Evolutionary conservation across 1,140 invertebrate genomes (phyloP).

Genomic region (Hycleus phaleratus): DNA sequence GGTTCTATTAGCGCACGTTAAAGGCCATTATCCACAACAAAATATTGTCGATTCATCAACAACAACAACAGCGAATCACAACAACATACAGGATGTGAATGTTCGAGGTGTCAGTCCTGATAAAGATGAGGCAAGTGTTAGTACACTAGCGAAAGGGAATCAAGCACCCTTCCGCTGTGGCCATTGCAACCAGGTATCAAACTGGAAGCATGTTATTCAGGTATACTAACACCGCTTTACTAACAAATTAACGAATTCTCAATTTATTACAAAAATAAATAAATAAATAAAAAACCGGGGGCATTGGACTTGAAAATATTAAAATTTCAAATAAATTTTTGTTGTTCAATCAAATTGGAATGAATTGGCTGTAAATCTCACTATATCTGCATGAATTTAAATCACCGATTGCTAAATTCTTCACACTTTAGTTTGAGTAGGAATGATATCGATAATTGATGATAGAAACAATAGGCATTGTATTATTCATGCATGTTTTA

Average conservation of each 20-base stretch:
- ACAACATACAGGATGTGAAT: slow-evolving; percentile 6
- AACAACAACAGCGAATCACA: slow-evolving; percentile 2
- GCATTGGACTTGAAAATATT: not conserved
- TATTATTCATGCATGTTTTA: not conserved
- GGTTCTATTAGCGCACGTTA: slow-evolving; percentile 58
- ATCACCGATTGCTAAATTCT: too few relatives aligned
- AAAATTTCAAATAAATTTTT: not conserved
- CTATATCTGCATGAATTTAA: too few relatives aligned
- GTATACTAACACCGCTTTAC: slow-evolving; percentile 46
- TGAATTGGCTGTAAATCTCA: too few relatives aligned
- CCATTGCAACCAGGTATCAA: slow-evolving; percentile 66
- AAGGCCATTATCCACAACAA: slow-evolving; percentile 48
- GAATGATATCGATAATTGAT: too few relatives aligned
- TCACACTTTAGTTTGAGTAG: too few relatives aligned
- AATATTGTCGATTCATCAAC: slow-evolving; percentile 2
- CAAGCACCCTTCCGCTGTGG: slow-evolving; percentile 59
- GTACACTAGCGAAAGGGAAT: slow-evolving; percentile 27
- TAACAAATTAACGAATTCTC: slow-evolving; percentile 19
- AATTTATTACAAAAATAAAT: not conserved
- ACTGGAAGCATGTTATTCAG: slow-evolving; percentile 76
- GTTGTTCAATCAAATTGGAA: too few relatives aligned
- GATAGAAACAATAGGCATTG: not conserved
- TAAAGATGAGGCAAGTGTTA: slow-evolving; percentile 42
- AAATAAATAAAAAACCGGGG: not conserved
- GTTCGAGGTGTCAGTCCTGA: slow-evolving; percentile 32